These are phyloP conservation scores for Protodeltote pygarga DNA, from an alignment of 2,888 invertebrate species.

Conservation along the genomic window DNA sequence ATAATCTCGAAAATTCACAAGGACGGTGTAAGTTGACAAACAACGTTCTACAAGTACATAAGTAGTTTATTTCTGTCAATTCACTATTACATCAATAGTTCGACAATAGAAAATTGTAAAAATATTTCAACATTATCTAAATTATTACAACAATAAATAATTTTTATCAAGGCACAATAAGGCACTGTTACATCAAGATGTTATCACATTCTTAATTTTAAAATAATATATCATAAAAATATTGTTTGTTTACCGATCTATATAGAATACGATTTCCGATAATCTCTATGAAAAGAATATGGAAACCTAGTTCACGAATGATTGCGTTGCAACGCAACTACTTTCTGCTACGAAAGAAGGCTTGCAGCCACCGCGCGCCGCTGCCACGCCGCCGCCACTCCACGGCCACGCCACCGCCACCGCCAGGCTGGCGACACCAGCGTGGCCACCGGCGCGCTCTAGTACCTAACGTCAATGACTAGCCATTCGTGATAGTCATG, in stretches of 20 bases:
- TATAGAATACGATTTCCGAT: slow-evolving; percentile 70
- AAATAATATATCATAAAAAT: slow-evolving; percentile 62
- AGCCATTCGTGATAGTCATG: slow-evolving; percentile 64
- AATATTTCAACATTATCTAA: slow-evolving; percentile 78
- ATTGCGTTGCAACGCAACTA: slow-evolving; percentile 68
- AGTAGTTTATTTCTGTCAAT: slow-evolving; percentile 75
- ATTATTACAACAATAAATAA: slow-evolving; percentile 83
- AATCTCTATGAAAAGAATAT: slow-evolving; percentile 77
- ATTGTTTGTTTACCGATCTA: slow-evolving; percentile 52
- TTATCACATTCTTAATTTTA: slow-evolving; percentile 83
- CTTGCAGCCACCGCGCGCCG: slow-evolving; percentile 63
- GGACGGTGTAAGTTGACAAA: slow-evolving; percentile 86
- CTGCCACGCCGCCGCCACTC: neutral
- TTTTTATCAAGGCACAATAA: slow-evolving; percentile 83
- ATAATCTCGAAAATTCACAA: slow-evolving; percentile 86
- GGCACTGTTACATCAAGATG: slow-evolving; percentile 84
- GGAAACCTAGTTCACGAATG: slow-evolving; percentile 68
- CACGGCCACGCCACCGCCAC: slow-evolving; percentile 11
- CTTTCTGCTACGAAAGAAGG: slow-evolving; percentile 78
- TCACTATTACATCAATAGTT: slow-evolving; percentile 72
- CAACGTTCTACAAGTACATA: slow-evolving; percentile 74
- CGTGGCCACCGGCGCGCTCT: slow-evolving; percentile 20
- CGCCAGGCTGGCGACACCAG: neutral
- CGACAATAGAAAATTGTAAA: slow-evolving; percentile 75
- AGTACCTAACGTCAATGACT: slow-evolving; percentile 58